Conservation (phyloP, 2,797 vertebrate genomes). For the Manis crassicaudata region DNA sequence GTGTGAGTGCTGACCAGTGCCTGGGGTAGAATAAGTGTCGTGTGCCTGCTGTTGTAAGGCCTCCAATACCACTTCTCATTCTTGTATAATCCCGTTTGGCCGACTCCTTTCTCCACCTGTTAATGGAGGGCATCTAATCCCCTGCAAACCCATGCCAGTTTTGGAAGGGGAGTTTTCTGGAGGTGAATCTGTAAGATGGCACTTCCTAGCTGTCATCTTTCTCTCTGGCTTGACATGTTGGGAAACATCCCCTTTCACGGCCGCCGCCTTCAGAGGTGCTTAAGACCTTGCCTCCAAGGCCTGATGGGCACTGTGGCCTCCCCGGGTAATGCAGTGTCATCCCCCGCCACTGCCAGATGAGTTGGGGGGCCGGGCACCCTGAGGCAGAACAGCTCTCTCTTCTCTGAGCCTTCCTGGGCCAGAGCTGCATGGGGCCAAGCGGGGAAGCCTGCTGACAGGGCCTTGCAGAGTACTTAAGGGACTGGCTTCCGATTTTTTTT, state of each 20-base stretch:
- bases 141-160: background rate
- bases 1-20: background rate
- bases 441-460: background rate
- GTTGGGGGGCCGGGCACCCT: rapidly evolving
- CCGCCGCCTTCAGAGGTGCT: background rate
- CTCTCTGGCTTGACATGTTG: background rate
- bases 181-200: background rate
- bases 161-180: background rate
- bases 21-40: rapidly evolving
- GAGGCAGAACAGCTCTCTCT: background rate
- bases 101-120: background rate
- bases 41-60: background rate
- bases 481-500: background rate
- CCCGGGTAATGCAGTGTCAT: background rate
- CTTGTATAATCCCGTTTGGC: background rate
- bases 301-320: rapidly evolving
- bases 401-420: background rate
- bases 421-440: background rate
- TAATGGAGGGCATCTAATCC: background rate
- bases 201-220: background rate
- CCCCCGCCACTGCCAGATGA: background rate
- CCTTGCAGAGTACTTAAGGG: background rate
- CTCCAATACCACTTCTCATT: background rate
- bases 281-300: background rate
- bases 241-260: background rate